Conservation (phyloP, 2,888 invertebrate genomes). For the Stenchaetothrips biformis region DNA sequence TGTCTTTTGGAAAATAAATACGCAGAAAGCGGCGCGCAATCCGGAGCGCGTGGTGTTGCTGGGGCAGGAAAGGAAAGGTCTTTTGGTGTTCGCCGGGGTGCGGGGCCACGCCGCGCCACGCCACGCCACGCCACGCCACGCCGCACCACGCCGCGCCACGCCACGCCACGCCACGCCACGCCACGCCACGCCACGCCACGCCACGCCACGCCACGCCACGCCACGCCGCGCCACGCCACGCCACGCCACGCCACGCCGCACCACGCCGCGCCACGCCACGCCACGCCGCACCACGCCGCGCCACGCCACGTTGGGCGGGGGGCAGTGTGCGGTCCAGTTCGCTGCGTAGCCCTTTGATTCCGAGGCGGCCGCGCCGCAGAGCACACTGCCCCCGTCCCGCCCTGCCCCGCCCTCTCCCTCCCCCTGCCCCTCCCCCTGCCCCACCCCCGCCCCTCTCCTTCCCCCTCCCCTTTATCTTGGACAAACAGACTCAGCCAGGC, state of each 20-base stretch:
- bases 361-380: neutral
- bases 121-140: too few relatives aligned
- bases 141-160: too few relatives aligned
- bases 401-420: neutral
- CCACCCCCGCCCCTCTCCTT: neutral
- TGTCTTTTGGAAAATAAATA: too few relatives aligned
- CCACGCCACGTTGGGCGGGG: neutral
- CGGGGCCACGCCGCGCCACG: too few relatives aligned
- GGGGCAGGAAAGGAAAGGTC: too few relatives aligned
- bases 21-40: too few relatives aligned
- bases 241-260: neutral
- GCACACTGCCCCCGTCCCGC: neutral
- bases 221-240: too few relatives aligned
- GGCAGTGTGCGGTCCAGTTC: neutral
- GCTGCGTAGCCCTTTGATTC: constrained; percentile 3
- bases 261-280: neutral
- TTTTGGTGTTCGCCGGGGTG: too few relatives aligned
- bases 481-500: neutral
- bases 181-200: neutral
- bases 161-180: neutral
- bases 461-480: neutral
- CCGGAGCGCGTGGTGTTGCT: too few relatives aligned
- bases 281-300: neutral
- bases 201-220: neutral
- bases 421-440: neutral